These are phyloP conservation scores for Caranx melampygus DNA, from an alignment of 2,113 vertebrate species.

Conservation along the genomic window DNA sequence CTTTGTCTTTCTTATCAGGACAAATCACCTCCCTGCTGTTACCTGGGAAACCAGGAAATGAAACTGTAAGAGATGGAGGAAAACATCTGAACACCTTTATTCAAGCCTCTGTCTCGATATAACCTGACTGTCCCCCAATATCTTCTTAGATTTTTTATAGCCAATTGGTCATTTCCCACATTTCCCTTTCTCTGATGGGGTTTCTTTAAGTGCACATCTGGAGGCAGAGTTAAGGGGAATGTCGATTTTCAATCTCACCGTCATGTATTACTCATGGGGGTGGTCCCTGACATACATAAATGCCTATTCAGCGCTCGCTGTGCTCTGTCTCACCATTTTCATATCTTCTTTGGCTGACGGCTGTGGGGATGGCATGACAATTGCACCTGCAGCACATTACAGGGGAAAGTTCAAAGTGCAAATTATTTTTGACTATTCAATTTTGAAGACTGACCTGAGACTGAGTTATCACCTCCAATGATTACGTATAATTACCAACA, in stretches of 20 bases:
- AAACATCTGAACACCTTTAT: slow-evolving; percentile 44
- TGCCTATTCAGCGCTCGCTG: background rate
- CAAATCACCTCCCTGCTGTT: slow-evolving; percentile 41
- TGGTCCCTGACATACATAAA: slow-evolving; percentile 21
- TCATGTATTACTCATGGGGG: slow-evolving; percentile 42
- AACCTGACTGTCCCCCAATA: background rate
- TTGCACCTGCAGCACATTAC: background rate
- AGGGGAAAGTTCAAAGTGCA: too few species aligned
- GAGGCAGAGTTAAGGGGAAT: slow-evolving; percentile 14
- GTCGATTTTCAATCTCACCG: slow-evolving; percentile 14
- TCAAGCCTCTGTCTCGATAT: slow-evolving; percentile 28
- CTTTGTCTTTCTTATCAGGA: slow-evolving; percentile 48
- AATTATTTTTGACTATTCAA: background rate
- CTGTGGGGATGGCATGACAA: background rate
- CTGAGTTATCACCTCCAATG: background rate
- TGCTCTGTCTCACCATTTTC: background rate
- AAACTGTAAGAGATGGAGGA: slow-evolving; percentile 45
- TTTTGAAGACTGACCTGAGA: background rate
- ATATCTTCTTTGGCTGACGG: slow-evolving; percentile 3
- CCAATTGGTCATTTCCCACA: slow-evolving; percentile 38
- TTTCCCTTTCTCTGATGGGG: slow-evolving; percentile 10
- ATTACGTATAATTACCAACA: background rate
- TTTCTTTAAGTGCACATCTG: slow-evolving; percentile 33
- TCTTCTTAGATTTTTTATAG: slow-evolving; percentile 2
- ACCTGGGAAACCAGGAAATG: slow-evolving; percentile 55